Evolutionary conservation across 2,797 vertebrate species (phyloP), one percentile per base, ranked within the genome.

Genomic region (Dendrocincla fuliginosa): DNA sequence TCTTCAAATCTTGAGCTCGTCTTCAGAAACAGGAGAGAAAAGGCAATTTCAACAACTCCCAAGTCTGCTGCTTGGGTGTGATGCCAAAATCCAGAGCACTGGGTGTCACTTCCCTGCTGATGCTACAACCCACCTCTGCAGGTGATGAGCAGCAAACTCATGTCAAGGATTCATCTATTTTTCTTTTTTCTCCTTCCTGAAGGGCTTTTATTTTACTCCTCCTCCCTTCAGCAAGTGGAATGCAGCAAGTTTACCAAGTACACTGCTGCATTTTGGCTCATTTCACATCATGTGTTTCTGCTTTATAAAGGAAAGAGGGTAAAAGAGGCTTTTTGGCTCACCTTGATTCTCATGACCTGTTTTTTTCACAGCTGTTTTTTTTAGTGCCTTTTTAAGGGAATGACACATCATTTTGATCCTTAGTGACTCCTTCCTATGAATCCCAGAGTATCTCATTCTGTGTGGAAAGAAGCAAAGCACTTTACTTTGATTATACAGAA

Each of bases 391-490:
- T 89, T 88, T 41, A 84, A 84, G 57, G 53, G 18, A 85, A 77
- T 30, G 46, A 78, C 49, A 65, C 70, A 28, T 41, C 25, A 70
- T 33, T 91, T 74, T 71, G 39, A 75, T 86, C 42, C 35, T 86
- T 68, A 47, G 13, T 81, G 49, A n/a, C 50, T 89, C 53, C 37
- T 84, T 87, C 42, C 35, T 70, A 24, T 1, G 9, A 59, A 73
- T 52, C 27, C 39, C 76, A 68, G n/a, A 71, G 22, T 39, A 75
- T 16, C 35, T 61, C 4, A 18, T 63, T 95, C 44, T 56, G 90
- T 95, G 92, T 60, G 60, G 76, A 92, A 88, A 94, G 47, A 84
- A 89, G 41, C 33, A 73, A 71, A 88, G 60, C 42, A 65, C 57
- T 90, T 93, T 41, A 89, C 19, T 78, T 71, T 32, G 37, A 73